Evolutionary conservation across 2,113 vertebrate genomes (phyloP).

Genomic region (Gopherus flavomarginatus): DNA sequence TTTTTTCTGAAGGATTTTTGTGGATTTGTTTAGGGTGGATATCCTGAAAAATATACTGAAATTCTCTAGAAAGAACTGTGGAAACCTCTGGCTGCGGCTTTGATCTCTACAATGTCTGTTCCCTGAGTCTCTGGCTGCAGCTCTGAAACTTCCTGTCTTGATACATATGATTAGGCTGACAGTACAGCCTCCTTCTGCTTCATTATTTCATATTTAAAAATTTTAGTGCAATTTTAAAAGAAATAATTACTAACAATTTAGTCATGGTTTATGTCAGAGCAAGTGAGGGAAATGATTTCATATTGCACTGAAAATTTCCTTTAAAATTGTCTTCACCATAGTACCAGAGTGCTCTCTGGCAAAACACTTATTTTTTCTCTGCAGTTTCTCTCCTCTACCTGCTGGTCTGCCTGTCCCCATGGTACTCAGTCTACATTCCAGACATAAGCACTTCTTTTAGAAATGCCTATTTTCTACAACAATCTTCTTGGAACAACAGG

Average conservation of each 20-base stretch:
- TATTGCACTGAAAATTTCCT: not conserved
- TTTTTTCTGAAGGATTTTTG: not conserved
- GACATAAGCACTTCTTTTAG: not conserved
- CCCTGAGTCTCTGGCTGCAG: not conserved
- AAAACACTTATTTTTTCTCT: conserved; percentile 26
- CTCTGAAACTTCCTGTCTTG: too few species aligned
- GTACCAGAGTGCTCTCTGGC: not conserved
- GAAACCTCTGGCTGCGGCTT: not conserved
- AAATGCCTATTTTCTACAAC: not conserved
- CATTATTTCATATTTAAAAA: too few species aligned
- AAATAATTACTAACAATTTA: not conserved
- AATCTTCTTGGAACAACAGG: not conserved
- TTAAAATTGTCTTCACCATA: not conserved
- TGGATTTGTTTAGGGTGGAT: not conserved
- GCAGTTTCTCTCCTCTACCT: not conserved
- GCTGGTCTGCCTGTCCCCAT: not conserved
- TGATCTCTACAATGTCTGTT: not conserved
- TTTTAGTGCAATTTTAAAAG: not conserved
- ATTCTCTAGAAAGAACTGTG: not conserved
- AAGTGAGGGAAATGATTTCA: not conserved
- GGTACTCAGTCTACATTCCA: accelerated
- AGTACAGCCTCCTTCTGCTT: too few species aligned
- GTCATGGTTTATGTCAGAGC: not conserved
- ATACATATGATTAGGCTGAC: too few species aligned
- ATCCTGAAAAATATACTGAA: not conserved